Conservation (phyloP, 2,113 vertebrate species). For the Mustela lutreola region DNA sequence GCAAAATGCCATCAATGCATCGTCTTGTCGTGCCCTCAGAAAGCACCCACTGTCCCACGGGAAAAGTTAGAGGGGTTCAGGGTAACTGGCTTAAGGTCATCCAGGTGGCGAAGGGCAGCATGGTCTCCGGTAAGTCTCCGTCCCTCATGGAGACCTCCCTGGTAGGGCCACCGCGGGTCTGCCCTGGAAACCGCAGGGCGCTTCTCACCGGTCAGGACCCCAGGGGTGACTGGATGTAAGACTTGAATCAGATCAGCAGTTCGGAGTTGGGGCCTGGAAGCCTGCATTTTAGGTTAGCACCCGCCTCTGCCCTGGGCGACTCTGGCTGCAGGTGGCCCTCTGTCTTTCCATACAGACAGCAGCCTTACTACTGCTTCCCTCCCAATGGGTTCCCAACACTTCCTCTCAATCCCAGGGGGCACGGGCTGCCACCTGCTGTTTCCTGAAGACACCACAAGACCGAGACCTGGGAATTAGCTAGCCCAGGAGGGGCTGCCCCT, state of each 20-base stretch:
- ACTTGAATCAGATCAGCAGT: neutral
- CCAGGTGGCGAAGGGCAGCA: neutral
- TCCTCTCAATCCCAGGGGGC: neutral
- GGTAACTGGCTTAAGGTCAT: neutral
- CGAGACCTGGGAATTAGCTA: too few species aligned
- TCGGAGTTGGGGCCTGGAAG: neutral
- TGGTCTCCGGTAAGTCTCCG: neutral
- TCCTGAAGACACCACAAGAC: neutral
- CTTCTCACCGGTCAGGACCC: neutral
- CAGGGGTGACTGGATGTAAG: neutral
- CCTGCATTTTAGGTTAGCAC: neutral
- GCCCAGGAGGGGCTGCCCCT: too few species aligned
- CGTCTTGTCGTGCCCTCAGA: neutral
- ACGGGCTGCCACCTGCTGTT: neutral
- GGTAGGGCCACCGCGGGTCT: neutral
- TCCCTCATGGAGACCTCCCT: neutral
- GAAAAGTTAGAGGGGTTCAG: neutral
- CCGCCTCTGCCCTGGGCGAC: neutral
- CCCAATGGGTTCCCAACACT: rapidly evolving
- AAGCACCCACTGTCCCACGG: neutral
- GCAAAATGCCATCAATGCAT: neutral
- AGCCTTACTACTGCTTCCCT: neutral
- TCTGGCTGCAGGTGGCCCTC: neutral
- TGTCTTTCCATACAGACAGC: neutral
- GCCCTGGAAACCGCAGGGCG: neutral